Percentiles rank a stretch among this genome's conserved stretches.
phyloP scores from a whole-genome alignment of 2,797 vertebrate species.

The Anguilla pacifica region DNA sequence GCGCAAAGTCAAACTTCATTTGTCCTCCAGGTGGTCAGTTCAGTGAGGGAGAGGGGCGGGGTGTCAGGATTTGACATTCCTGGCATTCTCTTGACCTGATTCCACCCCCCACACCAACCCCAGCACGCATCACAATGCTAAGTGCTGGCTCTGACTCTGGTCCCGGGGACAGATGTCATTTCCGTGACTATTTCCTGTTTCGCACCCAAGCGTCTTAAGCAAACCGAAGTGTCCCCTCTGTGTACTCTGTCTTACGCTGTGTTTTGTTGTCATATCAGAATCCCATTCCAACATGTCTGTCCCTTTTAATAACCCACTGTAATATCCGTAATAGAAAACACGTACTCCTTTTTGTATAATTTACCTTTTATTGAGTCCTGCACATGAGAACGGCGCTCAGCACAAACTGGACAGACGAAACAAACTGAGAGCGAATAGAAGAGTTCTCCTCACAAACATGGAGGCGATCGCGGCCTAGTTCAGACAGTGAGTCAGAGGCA shows the following conservation, averaged over 20 bases:
- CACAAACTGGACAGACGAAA: background rate
- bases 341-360: background rate
- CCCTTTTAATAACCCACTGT: background rate
- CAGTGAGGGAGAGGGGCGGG: background rate
- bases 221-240: slow-evolving; percentile 14
- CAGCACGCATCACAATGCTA: slow-evolving; percentile 39
- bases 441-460: background rate
- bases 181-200: slow-evolving; percentile 37
- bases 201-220: slow-evolving; percentile 37
- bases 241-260: background rate
- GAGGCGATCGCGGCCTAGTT: background rate
- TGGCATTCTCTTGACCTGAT: slow-evolving; percentile 29
- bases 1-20: background rate
- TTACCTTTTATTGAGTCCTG: background rate
- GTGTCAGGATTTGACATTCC: slow-evolving; percentile 26
- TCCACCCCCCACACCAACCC: slow-evolving; percentile 25
- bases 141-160: background rate
- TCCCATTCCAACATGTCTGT: background rate
- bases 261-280: background rate
- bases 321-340: background rate
- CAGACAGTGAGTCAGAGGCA: background rate
- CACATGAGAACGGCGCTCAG: background rate
- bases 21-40: slow-evolving; percentile 24
- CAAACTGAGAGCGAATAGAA: background rate
- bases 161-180: slow-evolving; percentile 29